Percentiles rank a stretch among this genome's conserved stretches.
Conservation (phyloP, 2,797 vertebrate genomes). For the Amblyopsis hoosieri region DNA sequence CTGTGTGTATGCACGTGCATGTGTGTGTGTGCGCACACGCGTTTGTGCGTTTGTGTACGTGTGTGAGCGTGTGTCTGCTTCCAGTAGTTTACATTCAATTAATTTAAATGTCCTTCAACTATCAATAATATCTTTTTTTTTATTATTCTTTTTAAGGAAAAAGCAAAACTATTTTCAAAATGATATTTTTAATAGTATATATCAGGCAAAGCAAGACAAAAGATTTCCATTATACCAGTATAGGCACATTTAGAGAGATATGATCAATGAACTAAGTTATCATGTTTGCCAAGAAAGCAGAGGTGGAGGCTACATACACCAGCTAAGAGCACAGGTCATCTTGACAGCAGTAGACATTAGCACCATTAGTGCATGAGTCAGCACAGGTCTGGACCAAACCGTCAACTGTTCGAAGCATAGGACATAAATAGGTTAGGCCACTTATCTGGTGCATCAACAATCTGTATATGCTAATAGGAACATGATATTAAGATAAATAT, state of each 20-base stretch:
- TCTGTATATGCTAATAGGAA: neutral
- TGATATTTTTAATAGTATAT: neutral
- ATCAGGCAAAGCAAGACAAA: neutral
- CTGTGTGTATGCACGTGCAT: slow-evolving; percentile 16
- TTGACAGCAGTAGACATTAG: slow-evolving; percentile 37
- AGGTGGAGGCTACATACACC: no score
- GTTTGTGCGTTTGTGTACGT: slow-evolving; percentile 8
- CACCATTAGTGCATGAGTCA: slow-evolving; percentile 27
- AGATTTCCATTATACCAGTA: neutral
- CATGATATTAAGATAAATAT: no score
- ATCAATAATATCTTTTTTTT: neutral
- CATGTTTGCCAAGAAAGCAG: no score
- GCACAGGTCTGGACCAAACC: slow-evolving; percentile 39
- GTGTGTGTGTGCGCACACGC: slow-evolving; percentile 2
- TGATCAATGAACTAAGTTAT: no score
- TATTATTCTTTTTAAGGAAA: neutral
- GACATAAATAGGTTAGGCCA: neutral
- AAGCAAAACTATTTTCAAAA: neutral
- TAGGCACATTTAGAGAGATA: no score
- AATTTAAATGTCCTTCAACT: slow-evolving; percentile 14
- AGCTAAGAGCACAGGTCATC: slow-evolving; percentile 33
- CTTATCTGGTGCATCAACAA: neutral
- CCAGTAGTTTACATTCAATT: slow-evolving; percentile 9
- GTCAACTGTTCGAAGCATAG: slow-evolving; percentile 23
- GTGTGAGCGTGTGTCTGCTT: neutral